Conservation (phyloP, 2,113 vertebrate species). For the Osmerus eperlanus region DNA sequence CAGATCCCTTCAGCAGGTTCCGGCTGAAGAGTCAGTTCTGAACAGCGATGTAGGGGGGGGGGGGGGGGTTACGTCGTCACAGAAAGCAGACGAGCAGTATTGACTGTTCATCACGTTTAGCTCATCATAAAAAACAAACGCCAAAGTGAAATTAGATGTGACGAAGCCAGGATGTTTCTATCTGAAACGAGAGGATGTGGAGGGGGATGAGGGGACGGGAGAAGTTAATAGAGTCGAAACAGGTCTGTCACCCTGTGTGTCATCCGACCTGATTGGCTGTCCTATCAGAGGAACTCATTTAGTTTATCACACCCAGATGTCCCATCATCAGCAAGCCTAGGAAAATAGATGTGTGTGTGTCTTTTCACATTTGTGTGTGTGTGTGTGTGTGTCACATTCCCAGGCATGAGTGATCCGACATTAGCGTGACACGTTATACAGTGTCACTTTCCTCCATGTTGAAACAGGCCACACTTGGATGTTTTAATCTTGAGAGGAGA, state of each 20-base stretch:
- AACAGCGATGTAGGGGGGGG: background rate
- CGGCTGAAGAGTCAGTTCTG: background rate
- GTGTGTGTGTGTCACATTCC: too few relatives aligned
- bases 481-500: background rate
- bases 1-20: background rate
- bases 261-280: slow-evolving; percentile 57
- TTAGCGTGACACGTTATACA: too few relatives aligned
- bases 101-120: background rate
- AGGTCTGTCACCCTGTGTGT: slow-evolving; percentile 42
- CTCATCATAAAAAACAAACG: too few relatives aligned
- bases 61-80: background rate
- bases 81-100: background rate
- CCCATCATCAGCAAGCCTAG: slow-evolving; percentile 50
- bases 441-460: background rate
- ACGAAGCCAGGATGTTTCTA: background rate
- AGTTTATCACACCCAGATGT: slow-evolving; percentile 37
- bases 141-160: background rate
- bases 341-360: slow-evolving; percentile 52
- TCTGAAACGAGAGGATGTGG: background rate
- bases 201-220: slow-evolving; percentile 14
- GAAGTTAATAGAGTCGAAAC: slow-evolving; percentile 61
- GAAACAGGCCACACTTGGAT: background rate
- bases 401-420: slow-evolving; percentile 43
- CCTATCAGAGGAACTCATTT: slow-evolving; percentile 67
- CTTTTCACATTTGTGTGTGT: too few relatives aligned